Evolutionary conservation across 2,888 invertebrate genomes (phyloP).

Genomic region (Tachystola acroxantha): DNA sequence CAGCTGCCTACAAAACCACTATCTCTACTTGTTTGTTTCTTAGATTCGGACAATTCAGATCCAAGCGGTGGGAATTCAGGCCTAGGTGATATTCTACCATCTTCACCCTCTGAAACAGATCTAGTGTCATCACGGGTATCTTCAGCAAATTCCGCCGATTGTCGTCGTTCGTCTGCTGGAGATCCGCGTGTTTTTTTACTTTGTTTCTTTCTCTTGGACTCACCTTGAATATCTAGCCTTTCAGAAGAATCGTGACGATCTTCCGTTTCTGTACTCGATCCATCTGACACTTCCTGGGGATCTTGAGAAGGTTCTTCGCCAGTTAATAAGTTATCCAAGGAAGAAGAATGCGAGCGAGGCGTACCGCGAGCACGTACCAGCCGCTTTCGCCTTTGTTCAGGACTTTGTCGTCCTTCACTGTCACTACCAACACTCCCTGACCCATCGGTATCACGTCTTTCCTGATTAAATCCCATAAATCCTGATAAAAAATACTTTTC

Average conservation of each 20-base stretch:
- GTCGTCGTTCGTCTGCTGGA: conserved; percentile 81
- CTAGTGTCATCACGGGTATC: conserved; percentile 78
- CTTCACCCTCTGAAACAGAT: conserved; percentile 81
- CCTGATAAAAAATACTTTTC: conserved; percentile 94
- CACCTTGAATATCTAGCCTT: conserved; percentile 86
- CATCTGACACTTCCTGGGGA: conserved; percentile 82
- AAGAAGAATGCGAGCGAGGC: conserved; percentile 89
- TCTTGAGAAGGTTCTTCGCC: conserved; percentile 77
- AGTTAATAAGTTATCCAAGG: conserved; percentile 86
- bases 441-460: conserved; percentile 88
- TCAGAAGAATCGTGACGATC: conserved; percentile 82
- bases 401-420: conserved; percentile 92
- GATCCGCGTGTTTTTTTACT: conserved; percentile 82
- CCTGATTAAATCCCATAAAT: conserved; percentile 89
- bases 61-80: conserved; percentile 80
- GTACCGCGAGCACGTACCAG: conserved; percentile 90
- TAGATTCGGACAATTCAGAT: conserved; percentile 79
- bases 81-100: conserved; percentile 83
- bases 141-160: conserved; percentile 80
- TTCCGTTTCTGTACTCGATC: conserved; percentile 86
- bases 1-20: conserved; percentile 94
- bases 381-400: conserved; percentile 89
- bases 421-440: conserved; percentile 94
- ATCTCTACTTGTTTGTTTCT: conserved; percentile 90
- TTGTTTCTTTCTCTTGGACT: conserved; percentile 90